phyloP scores from a whole-genome alignment of 2,797 vertebrate species.

The Pelochelys cantorii region DNA sequence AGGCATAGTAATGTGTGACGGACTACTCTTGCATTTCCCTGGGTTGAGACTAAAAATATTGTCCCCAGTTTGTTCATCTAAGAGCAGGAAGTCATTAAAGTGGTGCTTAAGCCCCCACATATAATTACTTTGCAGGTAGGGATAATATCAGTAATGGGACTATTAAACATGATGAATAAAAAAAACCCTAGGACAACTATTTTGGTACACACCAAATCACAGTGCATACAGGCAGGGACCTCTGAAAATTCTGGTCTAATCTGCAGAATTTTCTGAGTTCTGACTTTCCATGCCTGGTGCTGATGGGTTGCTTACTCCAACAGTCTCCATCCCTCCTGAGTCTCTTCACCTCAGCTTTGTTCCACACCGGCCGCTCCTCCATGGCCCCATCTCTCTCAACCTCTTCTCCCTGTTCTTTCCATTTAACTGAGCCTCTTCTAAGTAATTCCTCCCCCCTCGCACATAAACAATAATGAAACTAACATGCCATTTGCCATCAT shows the following conservation, averaged over 20 bases:
- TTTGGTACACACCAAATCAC: fast-evolving
- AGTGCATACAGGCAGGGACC: fast-evolving
- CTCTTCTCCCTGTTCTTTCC: background rate
- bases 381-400: background rate
- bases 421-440: background rate
- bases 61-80: fast-evolving
- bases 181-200: background rate
- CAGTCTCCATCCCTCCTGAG: background rate
- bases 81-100: background rate
- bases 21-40: background rate
- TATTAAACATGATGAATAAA: background rate
- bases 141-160: background rate
- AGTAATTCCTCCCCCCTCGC: background rate
- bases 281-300: background rate
- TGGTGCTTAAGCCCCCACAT: background rate
- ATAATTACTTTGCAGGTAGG: background rate
- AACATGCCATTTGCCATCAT: background rate
- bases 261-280: background rate
- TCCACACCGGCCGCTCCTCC: background rate
- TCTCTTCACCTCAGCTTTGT: background rate
- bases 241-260: background rate
- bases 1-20: background rate
- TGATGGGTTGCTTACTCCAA: background rate
- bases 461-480: background rate
- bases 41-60: background rate